These are phyloP conservation scores for Sebastes diaconus DNA, from an alignment of 2,797 vertebrate species.

Conservation along the genomic window DNA sequence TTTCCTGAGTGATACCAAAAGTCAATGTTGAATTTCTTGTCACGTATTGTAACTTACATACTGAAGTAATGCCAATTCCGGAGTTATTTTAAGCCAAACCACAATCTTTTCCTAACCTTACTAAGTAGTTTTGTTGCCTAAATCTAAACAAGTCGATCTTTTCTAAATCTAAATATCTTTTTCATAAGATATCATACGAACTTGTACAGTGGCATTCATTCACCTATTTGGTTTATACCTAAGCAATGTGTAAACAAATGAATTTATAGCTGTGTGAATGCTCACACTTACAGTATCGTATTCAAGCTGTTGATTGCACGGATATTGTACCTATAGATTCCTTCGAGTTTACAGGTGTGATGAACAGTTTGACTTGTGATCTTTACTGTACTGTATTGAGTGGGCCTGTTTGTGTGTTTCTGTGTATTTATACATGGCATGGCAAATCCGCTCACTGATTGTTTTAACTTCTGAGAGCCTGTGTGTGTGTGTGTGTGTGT, in stretches of 20 bases:
- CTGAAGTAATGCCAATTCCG: no score
- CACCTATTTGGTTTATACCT: conserved; percentile 1
- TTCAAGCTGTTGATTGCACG: conserved; percentile 4
- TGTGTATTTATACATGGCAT: conserved; percentile 40
- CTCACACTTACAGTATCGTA: background rate
- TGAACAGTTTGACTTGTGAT: conserved; percentile 22
- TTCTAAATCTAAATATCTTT: no score
- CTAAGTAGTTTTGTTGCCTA: no score
- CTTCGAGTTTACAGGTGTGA: conserved; percentile 27
- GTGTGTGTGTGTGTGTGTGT: conserved; percentile 14
- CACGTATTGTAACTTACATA: no score
- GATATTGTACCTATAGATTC: background rate
- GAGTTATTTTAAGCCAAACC: no score
- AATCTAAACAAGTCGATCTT: no score
- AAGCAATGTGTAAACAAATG: background rate
- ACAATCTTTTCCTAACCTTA: no score
- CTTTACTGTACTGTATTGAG: background rate
- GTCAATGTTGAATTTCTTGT: no score
- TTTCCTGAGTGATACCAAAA: no score
- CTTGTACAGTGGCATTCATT: background rate
- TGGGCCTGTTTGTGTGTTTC: conserved; percentile 34
- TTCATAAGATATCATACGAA: no score
- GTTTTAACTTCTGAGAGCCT: conserved; percentile 59
- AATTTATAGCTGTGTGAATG: background rate
- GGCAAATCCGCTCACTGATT: conserved; percentile 61